Percentiles rank a stretch among this genome's conserved stretches.
Evolutionary conservation across 1,140 invertebrate genomes (phyloP).

Genomic region (Batillaria attramentaria): DNA sequence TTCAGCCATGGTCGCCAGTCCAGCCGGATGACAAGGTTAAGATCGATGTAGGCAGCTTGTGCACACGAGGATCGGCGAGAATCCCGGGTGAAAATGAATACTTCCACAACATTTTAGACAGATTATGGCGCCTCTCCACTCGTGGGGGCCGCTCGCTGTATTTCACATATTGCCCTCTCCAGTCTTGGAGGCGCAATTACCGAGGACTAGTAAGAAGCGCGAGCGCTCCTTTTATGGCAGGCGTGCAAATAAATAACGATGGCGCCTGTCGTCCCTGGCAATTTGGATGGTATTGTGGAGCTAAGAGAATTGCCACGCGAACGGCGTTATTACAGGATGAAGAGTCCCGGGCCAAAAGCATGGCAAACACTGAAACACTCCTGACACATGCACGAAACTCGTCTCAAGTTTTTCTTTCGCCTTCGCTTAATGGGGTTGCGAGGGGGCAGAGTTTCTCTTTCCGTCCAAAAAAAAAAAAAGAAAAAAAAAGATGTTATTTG

Average conservation of each 20-base stretch:
- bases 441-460: too few relatives aligned
- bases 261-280: neutral
- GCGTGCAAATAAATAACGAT: conserved; percentile 11
- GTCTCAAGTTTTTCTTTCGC: too few relatives aligned
- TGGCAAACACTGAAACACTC: too few relatives aligned
- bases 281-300: neutral
- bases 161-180: neutral
- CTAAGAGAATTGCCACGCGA: neutral
- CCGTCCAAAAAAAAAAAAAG: too few relatives aligned
- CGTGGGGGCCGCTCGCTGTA: neutral
- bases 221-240: neutral
- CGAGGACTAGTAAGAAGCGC: neutral
- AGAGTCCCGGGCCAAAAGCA: too few relatives aligned
- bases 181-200: conserved; percentile 3
- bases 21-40: neutral
- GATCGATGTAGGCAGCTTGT: neutral
- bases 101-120: neutral
- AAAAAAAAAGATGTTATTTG: too few relatives aligned
- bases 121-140: neutral
- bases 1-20: neutral
- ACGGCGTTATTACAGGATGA: neutral
- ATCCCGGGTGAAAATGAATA: conserved; percentile 4
- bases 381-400: too few relatives aligned
- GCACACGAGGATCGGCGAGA: neutral
- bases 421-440: too few relatives aligned